Evolutionary conservation across 2,113 vertebrate species (phyloP).

Genomic region (Mesembrinibis cayennensis): DNA sequence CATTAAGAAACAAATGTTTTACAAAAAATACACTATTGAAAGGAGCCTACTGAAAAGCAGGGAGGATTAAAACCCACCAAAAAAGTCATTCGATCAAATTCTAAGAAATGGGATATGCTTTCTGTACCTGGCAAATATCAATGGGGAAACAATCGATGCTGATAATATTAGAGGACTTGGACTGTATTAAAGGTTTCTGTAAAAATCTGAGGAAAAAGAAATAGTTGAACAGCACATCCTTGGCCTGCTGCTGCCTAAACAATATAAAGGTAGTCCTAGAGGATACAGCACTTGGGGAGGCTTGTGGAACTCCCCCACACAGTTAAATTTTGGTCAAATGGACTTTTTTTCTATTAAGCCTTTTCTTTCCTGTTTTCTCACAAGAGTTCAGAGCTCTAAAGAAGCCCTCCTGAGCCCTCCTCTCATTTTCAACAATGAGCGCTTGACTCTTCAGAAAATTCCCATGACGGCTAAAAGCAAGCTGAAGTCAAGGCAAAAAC

Average conservation of each 20-base stretch:
- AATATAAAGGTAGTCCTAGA: background rate
- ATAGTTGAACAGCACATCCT: fast-evolving
- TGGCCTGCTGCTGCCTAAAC: background rate
- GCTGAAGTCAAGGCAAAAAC: background rate
- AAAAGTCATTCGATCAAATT: background rate
- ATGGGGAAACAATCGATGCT: background rate
- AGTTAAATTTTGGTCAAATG: background rate
- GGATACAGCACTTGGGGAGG: background rate
- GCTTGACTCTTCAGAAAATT: background rate
- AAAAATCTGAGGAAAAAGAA: background rate
- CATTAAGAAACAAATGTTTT: background rate
- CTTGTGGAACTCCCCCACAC: background rate
- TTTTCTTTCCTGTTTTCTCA: background rate
- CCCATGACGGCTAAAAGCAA: background rate
- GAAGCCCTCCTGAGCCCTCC: background rate
- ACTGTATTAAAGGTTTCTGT: background rate
- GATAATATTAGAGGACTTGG: background rate
- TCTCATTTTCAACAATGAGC: background rate
- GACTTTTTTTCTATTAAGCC: background rate
- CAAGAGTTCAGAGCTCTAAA: background rate
- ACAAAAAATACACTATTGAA: background rate
- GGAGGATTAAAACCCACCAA: background rate
- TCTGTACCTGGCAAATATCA: background rate
- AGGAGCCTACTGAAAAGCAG: background rate
- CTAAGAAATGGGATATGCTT: background rate